Percentiles rank a stretch among this genome's conserved stretches.
These are phyloP conservation scores for Drosophila kanekoi DNA, from an alignment of 2,888 invertebrate genomes.

Conservation along the genomic window DNA sequence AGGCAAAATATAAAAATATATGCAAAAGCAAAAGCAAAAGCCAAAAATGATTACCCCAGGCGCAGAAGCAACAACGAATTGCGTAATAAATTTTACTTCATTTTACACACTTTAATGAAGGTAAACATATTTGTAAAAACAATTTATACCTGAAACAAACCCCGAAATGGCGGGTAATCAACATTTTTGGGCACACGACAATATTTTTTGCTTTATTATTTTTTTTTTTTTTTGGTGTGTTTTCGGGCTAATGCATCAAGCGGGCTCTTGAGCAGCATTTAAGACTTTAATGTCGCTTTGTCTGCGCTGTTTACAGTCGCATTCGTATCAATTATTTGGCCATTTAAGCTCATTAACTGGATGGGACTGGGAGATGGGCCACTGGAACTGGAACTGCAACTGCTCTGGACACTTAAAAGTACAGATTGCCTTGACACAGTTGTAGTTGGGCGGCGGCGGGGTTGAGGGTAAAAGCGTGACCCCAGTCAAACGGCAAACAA, in stretches of 20 bases:
- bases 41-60: slow-evolving; percentile 19
- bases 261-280: slow-evolving; percentile 33
- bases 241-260: slow-evolving; percentile 37
- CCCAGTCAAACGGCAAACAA: slow-evolving; percentile 50
- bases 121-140: slow-evolving; percentile 39
- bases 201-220: background rate
- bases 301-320: slow-evolving; percentile 30
- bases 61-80: slow-evolving; percentile 47
- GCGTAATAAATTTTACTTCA: slow-evolving; percentile 59
- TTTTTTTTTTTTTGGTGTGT: slow-evolving; percentile 9
- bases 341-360: slow-evolving; percentile 58
- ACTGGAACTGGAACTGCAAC: slow-evolving; percentile 21
- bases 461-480: background rate
- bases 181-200: slow-evolving; percentile 39
- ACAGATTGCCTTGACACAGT: slow-evolving; percentile 66
- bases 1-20: slow-evolving; percentile 23
- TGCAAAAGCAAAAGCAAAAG: slow-evolving; percentile 3
- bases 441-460: background rate
- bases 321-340: slow-evolving; percentile 74
- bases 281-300: slow-evolving; percentile 44
- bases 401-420: slow-evolving; percentile 36
- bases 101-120: slow-evolving; percentile 43
- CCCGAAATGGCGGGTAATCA: slow-evolving; percentile 33
- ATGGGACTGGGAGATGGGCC: slow-evolving; percentile 26
- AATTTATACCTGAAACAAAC: slow-evolving; percentile 31